A percentile compares a stretch with the other conserved stretches of the same genome.
phyloP scores from a whole-genome alignment of 2,888 invertebrate genomes.

The Alitta virens region DNA sequence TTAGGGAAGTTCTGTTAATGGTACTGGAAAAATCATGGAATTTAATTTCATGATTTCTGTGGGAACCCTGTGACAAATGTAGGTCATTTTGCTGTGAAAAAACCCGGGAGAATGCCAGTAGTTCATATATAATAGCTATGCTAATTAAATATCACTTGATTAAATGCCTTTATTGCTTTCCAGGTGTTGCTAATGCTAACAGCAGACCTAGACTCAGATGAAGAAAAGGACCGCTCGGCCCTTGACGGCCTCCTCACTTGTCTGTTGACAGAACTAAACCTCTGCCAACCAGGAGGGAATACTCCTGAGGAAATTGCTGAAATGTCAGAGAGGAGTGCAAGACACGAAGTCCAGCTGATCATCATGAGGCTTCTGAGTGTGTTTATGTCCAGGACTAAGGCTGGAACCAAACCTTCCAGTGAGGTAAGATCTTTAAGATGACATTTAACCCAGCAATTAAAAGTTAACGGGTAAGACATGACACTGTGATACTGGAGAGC shows the following conservation, averaged over 20 bases:
- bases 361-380: constrained; percentile 82
- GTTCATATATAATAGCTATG: no score
- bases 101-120: no score
- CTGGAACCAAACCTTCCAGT: constrained; percentile 53
- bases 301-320: constrained; percentile 55
- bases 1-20: no score
- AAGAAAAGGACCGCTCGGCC: constrained; percentile 77
- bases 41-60: no score
- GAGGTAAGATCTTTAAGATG: constrained; percentile 59
- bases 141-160: no score
- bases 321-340: constrained; percentile 68
- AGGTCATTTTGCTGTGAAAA: no score
- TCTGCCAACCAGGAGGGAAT: no score
- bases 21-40: no score
- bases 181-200: constrained; percentile 84
- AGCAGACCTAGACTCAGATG: constrained; percentile 81
- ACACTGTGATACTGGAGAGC: no score
- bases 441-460: no score
- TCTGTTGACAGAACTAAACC: constrained; percentile 61
- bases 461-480: no score
- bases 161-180: not conserved
- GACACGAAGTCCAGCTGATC: constrained; percentile 82
- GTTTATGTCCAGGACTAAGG: constrained; percentile 50
- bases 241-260: constrained; percentile 74
- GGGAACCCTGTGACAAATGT: no score